Evolutionary conservation across 1,140 invertebrate genomes (phyloP).

Genomic region (Himalopsyche phryganea): DNA sequence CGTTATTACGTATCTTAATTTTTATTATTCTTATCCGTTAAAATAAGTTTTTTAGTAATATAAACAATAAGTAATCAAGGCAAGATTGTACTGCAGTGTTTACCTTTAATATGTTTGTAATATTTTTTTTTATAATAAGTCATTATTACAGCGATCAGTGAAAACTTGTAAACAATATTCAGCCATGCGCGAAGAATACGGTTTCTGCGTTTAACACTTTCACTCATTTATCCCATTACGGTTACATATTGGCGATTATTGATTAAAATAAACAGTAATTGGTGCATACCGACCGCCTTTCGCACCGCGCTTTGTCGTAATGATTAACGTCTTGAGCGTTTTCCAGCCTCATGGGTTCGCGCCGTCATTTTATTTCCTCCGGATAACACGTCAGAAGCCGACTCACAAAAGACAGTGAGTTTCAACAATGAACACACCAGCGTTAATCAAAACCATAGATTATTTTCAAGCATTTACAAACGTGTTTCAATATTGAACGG

Average conservation of each 20-base stretch:
- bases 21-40: too few relatives aligned
- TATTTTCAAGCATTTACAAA: too few relatives aligned
- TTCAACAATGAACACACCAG: too few relatives aligned
- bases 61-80: too few relatives aligned
- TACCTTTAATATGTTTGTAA: too few relatives aligned
- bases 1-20: too few relatives aligned
- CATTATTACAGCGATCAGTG: background rate
- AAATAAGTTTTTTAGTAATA: too few relatives aligned
- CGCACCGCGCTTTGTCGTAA: background rate
- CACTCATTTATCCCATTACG: slow-evolving; percentile 4
- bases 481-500: too few relatives aligned
- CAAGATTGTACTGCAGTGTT: too few relatives aligned
- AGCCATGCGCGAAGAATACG: background rate
- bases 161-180: background rate
- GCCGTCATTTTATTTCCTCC: background rate
- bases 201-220: slow-evolving; percentile 2
- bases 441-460: too few relatives aligned
- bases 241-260: slow-evolving; percentile 2
- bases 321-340: background rate
- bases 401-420: too few relatives aligned
- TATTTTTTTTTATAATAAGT: too few relatives aligned
- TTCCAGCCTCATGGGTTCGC: background rate
- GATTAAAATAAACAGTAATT: background rate
- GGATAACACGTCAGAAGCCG: background rate
- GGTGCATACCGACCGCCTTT: background rate